Base-by-base conservation (phyloP, 1,140 invertebrate species). In the Nasonia vitripennis region DNA sequence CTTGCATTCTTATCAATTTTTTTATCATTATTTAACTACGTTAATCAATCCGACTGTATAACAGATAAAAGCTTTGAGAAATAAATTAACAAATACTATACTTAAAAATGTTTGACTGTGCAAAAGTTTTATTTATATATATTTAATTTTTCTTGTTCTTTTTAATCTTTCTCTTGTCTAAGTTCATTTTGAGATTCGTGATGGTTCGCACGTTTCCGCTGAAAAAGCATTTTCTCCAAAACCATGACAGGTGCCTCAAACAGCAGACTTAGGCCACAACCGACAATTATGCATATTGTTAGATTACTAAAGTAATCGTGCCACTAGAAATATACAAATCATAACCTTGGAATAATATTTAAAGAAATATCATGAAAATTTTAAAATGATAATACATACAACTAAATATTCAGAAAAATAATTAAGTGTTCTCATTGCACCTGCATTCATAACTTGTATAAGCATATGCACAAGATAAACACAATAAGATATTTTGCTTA, bases 401-500 rank as follows among this genome's bases (percentile, higher is more conserved):
- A 77, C 14, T 17, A 17, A 20, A n/a, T 20, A 41, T 3, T 48
- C n/a, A 41, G 45, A 55, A 27, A 78, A 78, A 55, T 86, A 86
- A 23, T 20, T 27, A 23, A 86, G 55, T 12, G 51, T 68, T 34
- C 85, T 82, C 10, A 55, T 14, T 14, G 88, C 51, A 78, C 20
- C 74, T 1, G 78, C 31, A 74, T 67, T 68, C 45, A 85, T 78
- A 11, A 68, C 27, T 82, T 88, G 85, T 48, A 89, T 77, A 0
- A 88, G 85, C 14, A 89, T 84, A 84, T 95, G 95, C 6, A 94
- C 89, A 7, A 96, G 90, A 88, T 95, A 96, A 31, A 94, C 92
- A 75, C 92, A 91, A 88, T 95, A 96, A 11, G 95, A 94, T 27
- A 96, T 89, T 68, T 94, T 90, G 51, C 94, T 93, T 2, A 95